Conservation (phyloP, 2,888 invertebrate species). For the Strigamia transsilvanica region DNA sequence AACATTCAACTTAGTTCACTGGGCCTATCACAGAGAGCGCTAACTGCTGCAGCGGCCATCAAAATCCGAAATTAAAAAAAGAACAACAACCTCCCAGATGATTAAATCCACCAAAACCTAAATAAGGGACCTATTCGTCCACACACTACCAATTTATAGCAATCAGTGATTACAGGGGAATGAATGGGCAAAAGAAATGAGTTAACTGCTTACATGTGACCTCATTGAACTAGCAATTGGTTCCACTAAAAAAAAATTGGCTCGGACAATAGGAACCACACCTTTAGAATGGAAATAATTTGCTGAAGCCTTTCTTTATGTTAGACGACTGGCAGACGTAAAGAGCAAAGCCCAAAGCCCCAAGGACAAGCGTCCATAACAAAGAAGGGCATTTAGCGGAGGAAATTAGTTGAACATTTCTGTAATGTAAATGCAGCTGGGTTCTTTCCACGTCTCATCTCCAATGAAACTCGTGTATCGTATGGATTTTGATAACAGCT, state of each 20-base stretch:
- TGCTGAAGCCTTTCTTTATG: slow-evolving; percentile 28
- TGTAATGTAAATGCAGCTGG: slow-evolving; percentile 25
- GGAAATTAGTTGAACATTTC: not conserved
- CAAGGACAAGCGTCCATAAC: slow-evolving; percentile 22
- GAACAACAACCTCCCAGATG: not conserved
- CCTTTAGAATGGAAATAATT: slow-evolving; percentile 27
- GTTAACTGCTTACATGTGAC: not conserved
- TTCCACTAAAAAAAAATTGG: slow-evolving; percentile 17
- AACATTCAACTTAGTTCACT: slow-evolving; percentile 27
- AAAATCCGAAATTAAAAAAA: not conserved
- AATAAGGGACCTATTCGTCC: slow-evolving; percentile 20
- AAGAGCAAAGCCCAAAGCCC: slow-evolving; percentile 21
- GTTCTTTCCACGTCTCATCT: slow-evolving; percentile 6
- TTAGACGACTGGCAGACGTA: slow-evolving; percentile 41
- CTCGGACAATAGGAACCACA: slow-evolving; percentile 28
- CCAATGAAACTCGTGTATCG: not conserved
- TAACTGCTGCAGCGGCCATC: not conserved
- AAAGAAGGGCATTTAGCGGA: slow-evolving; percentile 17
- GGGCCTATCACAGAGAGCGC: slow-evolving; percentile 37
- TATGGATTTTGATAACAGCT: slow-evolving; percentile 25
- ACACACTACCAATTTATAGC: slow-evolving; percentile 36
- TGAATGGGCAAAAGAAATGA: slow-evolving; percentile 31
- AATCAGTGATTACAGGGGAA: slow-evolving; percentile 28
- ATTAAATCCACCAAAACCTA: not conserved
- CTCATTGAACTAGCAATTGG: slow-evolving; percentile 40